Evolutionary conservation across 2,797 vertebrate species (phyloP), one percentile per base, ranked within the genome.

Genomic region (Sorex maritimensis): DNA sequence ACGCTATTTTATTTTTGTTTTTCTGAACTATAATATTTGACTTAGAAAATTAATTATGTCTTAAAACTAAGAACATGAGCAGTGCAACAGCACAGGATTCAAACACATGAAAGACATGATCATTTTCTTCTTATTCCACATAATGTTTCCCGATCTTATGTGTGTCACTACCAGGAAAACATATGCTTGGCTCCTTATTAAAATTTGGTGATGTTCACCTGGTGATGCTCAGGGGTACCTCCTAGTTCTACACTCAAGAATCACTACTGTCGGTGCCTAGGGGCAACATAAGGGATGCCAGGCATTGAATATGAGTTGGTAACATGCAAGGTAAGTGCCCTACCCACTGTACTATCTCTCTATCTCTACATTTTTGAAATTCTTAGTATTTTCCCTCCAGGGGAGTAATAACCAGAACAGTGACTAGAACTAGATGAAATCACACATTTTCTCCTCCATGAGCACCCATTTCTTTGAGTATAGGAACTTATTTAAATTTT

Each of bases 1-100:
- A 21, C 15, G 23, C 86, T 34, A 52, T 80, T 83, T 83, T 69
- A 7, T 41, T 88, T 88, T 78, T 21, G 34, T 82, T 67, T 73
- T 83, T 78, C 41, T 82, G 52, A 63, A 10, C 9, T 28, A 0
- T 24, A 71, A n/a, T 30, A 65, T 63, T 52, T 71, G 52, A 83
- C n/a, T 49, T 52, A 71, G n/a, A 83, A 82, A 69, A 82, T n/a
- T 61, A 58, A 69, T 3, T 75, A 19, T 17, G 69, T 61, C 63
- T 8, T 61, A 7, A 88, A 82, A 77, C 24, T 69, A 68, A 58
- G 68, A 80, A 34, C 49, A 38, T 71, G 58, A 28, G 8, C 24
- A 6, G 38, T 24, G 23, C 68, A 80, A 55, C 41, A 67, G 41
- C 12, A 77, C 28, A 34, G n/a, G 24, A 71, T 49, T 15, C 71